Conservation (phyloP, 1,140 invertebrate species). For the Pectinophora gossypiella region DNA sequence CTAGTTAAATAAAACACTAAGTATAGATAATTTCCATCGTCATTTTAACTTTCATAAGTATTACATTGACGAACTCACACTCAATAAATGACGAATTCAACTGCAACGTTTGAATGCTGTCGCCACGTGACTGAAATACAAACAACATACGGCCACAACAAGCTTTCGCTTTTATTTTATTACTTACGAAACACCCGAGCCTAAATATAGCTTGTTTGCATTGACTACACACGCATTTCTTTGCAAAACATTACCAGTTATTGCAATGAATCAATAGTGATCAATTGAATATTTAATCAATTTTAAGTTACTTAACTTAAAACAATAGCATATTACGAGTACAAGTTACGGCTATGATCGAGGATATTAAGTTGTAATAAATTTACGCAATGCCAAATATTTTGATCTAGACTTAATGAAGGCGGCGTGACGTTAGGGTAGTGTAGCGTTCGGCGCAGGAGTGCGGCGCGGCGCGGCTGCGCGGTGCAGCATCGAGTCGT, state of each 20-base stretch:
- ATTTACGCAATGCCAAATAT: too few relatives aligned
- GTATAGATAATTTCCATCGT: too few relatives aligned
- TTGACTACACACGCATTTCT: not conserved
- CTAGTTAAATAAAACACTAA: too few relatives aligned
- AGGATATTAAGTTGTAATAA: too few relatives aligned
- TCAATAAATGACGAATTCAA: constrained; percentile 11
- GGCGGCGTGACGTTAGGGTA: constrained; percentile 16
- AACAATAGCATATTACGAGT: too few relatives aligned
- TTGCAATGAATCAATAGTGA: too few relatives aligned
- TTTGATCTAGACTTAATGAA: too few relatives aligned
- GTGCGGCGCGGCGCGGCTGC: too few relatives aligned
- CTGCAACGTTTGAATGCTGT: not conserved
- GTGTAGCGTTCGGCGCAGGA: constrained; percentile 23
- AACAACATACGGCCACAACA: not conserved
- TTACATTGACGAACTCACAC: constrained; percentile 14
- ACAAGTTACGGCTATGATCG: too few relatives aligned
- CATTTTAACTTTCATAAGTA: too few relatives aligned
- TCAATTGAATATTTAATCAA: too few relatives aligned
- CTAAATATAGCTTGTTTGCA: not conserved
- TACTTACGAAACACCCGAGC: not conserved
- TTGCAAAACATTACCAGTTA: not conserved
- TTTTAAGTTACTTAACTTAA: too few relatives aligned
- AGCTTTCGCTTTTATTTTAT: constrained; percentile 1
- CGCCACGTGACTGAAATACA: not conserved
- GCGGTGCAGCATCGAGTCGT: constrained; percentile 20